These are phyloP conservation scores for Melangyna quadrimaculata DNA, from an alignment of 2,888 invertebrate species.

Conservation along the genomic window DNA sequence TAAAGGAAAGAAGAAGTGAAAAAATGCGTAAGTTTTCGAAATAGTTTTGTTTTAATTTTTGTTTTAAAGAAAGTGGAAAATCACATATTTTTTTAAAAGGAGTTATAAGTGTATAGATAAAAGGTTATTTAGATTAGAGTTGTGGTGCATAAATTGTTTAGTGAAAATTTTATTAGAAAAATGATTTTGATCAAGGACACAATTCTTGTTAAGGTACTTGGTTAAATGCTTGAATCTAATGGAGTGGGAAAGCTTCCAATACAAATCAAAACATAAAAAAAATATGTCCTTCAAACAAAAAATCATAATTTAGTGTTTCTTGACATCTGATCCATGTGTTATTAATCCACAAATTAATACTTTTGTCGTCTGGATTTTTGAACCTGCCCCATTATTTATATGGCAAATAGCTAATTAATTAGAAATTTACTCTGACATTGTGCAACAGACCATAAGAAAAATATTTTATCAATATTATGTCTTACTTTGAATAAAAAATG, in stretches of 20 bases:
- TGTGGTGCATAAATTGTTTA: not conserved
- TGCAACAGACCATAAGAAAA: too few relatives aligned
- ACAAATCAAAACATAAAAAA: not conserved
- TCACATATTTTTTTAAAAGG: slow-evolving; percentile 53
- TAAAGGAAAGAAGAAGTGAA: slow-evolving; percentile 43
- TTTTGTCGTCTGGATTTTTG: too few relatives aligned
- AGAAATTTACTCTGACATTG: too few relatives aligned
- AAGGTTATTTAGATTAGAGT: not conserved
- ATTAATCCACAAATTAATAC: too few relatives aligned
- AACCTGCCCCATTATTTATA: too few relatives aligned
- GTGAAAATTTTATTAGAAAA: not conserved
- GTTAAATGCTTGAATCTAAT: not conserved
- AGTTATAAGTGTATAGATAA: not conserved
- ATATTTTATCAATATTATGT: too few relatives aligned
- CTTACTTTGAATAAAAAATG: too few relatives aligned
- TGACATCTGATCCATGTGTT: too few relatives aligned
- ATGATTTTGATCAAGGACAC: not conserved
- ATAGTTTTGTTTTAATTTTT: not conserved
- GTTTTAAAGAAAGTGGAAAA: not conserved
- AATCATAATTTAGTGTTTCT: too few relatives aligned
- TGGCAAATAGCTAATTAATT: too few relatives aligned
- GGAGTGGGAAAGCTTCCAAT: too few relatives aligned
- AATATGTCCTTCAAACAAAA: too few relatives aligned
- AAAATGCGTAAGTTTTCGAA: slow-evolving; percentile 45
- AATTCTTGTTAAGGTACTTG: not conserved